phyloP scores from a whole-genome alignment of 37 sponge, comb jelly and placozoan genomes.

The Chondrosia reniformis region DNA sequence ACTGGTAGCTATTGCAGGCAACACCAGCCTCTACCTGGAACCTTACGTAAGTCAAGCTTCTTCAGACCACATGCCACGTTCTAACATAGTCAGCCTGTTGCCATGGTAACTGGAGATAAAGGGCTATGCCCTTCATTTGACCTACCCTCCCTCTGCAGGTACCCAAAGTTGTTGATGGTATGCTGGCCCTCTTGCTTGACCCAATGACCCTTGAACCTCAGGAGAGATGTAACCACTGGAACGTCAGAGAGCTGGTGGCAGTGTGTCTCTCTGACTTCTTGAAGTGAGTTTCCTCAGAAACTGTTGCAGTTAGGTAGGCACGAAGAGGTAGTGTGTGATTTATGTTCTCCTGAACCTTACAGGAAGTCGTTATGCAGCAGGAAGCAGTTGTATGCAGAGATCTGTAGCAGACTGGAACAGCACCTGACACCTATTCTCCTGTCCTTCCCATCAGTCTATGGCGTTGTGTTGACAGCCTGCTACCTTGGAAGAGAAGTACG shows the following conservation, averaged over 20 bases:
- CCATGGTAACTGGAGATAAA: no score
- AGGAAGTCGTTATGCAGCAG: neutral
- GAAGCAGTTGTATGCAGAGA: neutral
- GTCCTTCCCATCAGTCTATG: slow-evolving; percentile 8
- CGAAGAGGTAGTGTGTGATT: neutral
- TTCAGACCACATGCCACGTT: no score
- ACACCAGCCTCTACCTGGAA: slow-evolving; percentile 52
- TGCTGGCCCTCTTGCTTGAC: neutral
- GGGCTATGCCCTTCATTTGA: no score
- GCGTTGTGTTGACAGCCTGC: slow-evolving; percentile 26
- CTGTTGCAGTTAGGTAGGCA: neutral
- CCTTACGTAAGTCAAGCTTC: slow-evolving; percentile 42
- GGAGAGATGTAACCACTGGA: slow-evolving; percentile 32
- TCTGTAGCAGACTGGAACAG: neutral
- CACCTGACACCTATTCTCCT: slow-evolving; percentile 30
- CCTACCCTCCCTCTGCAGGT: slow-evolving; percentile 3
- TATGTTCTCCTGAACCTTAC: neutral
- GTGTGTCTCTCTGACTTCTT: slow-evolving; percentile 39
- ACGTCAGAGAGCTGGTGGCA: slow-evolving; percentile 46
- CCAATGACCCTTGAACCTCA: neutral
- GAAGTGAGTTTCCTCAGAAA: slow-evolving; percentile 18
- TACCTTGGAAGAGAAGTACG: slow-evolving; percentile 40
- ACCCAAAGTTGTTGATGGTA: slow-evolving; percentile 1
- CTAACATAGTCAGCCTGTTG: no score
- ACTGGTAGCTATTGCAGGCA: slow-evolving; percentile 38